phyloP scores from a whole-genome alignment of 1,140 invertebrate species.

The Onthophagus taurus region DNA sequence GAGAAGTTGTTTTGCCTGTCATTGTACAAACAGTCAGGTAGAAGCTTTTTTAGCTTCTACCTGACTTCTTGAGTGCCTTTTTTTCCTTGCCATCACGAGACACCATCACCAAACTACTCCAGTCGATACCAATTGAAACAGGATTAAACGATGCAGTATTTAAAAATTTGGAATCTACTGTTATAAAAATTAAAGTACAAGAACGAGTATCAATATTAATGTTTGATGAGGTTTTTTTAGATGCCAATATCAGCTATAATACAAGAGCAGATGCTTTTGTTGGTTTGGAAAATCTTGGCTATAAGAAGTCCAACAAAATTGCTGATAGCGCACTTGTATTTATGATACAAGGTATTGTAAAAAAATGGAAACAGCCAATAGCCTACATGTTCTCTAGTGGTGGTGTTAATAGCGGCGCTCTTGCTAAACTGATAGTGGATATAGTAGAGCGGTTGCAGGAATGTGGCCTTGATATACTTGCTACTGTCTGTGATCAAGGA shows the following conservation, averaged over 20 bases:
- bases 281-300: constrained; percentile 11
- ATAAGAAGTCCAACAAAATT: not conserved
- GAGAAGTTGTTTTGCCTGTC: too few species aligned
- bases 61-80: too few species aligned
- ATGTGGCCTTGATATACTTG: constrained; percentile 16
- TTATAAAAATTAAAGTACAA: not conserved
- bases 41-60: too few species aligned
- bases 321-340: constrained; percentile 24
- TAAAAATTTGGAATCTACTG: too few species aligned
- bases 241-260: not conserved
- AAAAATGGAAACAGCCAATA: constrained; percentile 22
- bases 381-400: constrained; percentile 12
- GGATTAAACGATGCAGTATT: too few species aligned
- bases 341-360: constrained; percentile 20
- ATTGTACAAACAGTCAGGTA: too few species aligned
- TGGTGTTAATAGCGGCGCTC: not conserved
- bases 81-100: too few species aligned
- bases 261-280: not conserved
- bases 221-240: constrained; percentile 8
- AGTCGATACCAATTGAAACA: too few species aligned
- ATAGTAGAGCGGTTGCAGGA: constrained; percentile 11
- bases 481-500: constrained; percentile 20
- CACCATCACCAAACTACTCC: too few species aligned
- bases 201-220: constrained; percentile 2
- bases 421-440: constrained; percentile 2